Evolutionary conservation across 2,888 invertebrate genomes (phyloP), one percentile per base, ranked within the genome.

Genomic region (Cosmopolites sordidus): DNA sequence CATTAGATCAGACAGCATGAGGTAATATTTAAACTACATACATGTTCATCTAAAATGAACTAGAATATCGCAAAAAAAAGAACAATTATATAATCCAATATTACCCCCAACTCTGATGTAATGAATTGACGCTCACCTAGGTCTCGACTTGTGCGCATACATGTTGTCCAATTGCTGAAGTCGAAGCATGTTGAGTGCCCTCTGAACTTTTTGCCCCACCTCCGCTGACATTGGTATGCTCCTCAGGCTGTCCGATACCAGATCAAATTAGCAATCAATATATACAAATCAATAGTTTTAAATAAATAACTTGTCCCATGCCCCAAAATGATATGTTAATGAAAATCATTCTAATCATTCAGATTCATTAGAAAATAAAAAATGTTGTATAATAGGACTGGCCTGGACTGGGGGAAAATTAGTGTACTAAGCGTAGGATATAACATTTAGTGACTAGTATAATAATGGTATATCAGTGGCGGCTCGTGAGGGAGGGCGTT

Each of bases 191-290:
- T 71, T 71, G 66, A 72, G 69, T 60, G 73, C 73, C 51, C 73
- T 68, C 58, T 74, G 73, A 50, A 74, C 70, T 64, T 72, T 73
- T 53, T 71, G 70, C 60, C 65, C 62, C 54, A 64, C 62, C 57
- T 65, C 66, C 44, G 61, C 54, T 50, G 64, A 59, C 53, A 65
- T 60, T 51, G 69, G 68, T 53, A 67, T 68, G 65, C 73, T 73
- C 58, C 73, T 70, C 72, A 73, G 68, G 69, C 74, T 74, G 69
- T 22, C 22, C 22, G 72, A 68, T 73, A 72, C 71, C 70, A 73
- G 66, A 45, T 15, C 11, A 43, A 38, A 40, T 56, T 56, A 56
- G 43, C 49, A 50, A 52, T 41, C n/a, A n/a, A n/a, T n/a, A n/a
- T n/a, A n/a, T n/a, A n/a, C n/a, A n/a, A n/a, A n/a, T n/a, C n/a